Evolutionary conservation across 2,888 invertebrate species (phyloP).

Genomic region (Dasysyrphus tricinctus): DNA sequence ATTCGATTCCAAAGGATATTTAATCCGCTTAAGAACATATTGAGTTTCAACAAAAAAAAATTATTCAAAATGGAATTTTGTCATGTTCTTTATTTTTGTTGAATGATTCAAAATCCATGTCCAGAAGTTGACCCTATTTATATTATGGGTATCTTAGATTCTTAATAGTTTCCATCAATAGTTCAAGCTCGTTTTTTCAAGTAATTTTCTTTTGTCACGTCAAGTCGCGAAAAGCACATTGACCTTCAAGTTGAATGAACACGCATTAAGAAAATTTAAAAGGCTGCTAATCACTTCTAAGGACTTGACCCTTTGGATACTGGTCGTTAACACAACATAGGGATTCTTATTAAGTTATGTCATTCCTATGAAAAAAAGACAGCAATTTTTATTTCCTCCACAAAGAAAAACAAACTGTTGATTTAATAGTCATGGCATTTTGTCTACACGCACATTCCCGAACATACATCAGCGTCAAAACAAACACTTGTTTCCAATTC

Average conservation of each 20-base stretch:
- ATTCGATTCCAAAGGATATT: not conserved
- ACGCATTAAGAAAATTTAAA: constrained; percentile 5
- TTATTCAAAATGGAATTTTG: not conserved
- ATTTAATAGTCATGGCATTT: not conserved
- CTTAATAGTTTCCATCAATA: not conserved
- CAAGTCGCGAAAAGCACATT: constrained; percentile 6
- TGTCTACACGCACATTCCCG: not conserved
- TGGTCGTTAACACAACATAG: constrained; percentile 1
- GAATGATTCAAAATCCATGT: not conserved
- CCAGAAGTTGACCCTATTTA: not conserved
- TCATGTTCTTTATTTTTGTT: not conserved
- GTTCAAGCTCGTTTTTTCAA: not conserved
- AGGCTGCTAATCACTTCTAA: constrained; percentile 10
- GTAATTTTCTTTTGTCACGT: constrained; percentile 5
- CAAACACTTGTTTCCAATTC: constrained; percentile 1
- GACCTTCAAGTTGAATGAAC: not conserved
- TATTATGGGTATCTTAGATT: not conserved
- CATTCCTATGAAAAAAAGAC: not conserved
- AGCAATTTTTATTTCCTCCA: not conserved
- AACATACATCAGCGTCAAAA: not conserved
- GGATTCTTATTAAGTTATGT: not conserved
- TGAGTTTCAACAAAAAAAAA: not conserved
- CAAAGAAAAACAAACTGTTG: constrained; percentile 3
- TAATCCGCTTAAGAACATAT: not conserved
- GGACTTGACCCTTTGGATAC: not conserved